Base-by-base conservation (phyloP, 2,797 vertebrate genomes). In the Anisognathus igniventris region DNA sequence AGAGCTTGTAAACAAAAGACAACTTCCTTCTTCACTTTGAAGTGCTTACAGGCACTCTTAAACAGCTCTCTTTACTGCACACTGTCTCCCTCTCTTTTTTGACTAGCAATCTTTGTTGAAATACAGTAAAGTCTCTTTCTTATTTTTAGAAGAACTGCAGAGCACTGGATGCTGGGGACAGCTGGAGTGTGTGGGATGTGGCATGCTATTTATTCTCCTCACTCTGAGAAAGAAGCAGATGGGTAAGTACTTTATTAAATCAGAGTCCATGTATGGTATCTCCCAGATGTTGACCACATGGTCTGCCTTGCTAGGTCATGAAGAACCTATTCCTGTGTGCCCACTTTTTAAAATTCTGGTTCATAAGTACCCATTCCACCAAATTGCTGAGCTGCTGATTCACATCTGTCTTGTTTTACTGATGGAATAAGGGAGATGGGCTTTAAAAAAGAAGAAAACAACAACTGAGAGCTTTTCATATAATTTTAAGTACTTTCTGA, bases 111-210 rank as follows among this genome's bases (percentile, higher is more conserved):
- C 72, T 95, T 95, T 93, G 74, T 94, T 93, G 84, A 96, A 95
- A 89, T 74, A 79, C 62, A 79, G 82, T 92, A 96, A 97, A 97
- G 96, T 91, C 95, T 90, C 93, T 89, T 91, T 95, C 96, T 97
- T 97, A 96, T 97, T 98, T 97, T 98, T 98, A 97, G 95, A 94
- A 92, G 82, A 96, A 95, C 82, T 96, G 80, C 88, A 77, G 87
- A 96, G 87, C 96, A 92, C 97, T 98, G 97, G 97, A 96, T 97
- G 96, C 95, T 60, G 89, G 87, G 96, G 98, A 98, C 98, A 98
- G 97, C 98, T 98, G 98, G 97, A 97, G 97, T 95, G 97, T 94
- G 98, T 97, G 95, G 98, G 98, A 97, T 83, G 97, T 94, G 96
- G 95, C 86, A 79, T 92, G 94, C 96, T 98, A 98, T 98, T 98